These are phyloP conservation scores for Hemibagrus wyckioides DNA, from an alignment of 2,113 vertebrate species.

Conservation along the genomic window DNA sequence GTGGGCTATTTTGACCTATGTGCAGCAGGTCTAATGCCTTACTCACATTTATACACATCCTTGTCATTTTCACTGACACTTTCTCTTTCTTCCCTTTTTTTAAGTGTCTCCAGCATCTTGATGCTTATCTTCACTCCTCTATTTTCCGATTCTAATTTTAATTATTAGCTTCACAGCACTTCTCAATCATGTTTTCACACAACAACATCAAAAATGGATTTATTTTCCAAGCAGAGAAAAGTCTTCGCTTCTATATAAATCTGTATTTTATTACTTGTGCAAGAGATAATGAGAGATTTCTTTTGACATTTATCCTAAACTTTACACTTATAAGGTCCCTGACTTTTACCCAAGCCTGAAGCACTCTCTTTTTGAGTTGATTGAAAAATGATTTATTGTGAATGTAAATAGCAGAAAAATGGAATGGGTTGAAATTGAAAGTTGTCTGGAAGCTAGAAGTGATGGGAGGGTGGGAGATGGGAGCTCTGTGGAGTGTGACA, in stretches of 20 bases:
- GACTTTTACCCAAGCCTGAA: constrained; percentile 34
- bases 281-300: background rate
- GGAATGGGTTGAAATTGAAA: constrained; percentile 44
- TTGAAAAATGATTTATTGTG: constrained; percentile 45
- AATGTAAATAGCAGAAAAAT: constrained; percentile 40
- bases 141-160: background rate
- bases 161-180: constrained; percentile 18
- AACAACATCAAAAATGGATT: constrained; percentile 21
- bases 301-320: constrained; percentile 42
- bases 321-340: constrained; percentile 32
- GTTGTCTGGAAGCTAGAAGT: constrained; percentile 31
- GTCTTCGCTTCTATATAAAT: background rate
- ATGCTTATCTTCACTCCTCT: background rate
- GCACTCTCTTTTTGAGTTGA: constrained; percentile 31
- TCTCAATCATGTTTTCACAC: constrained; percentile 18
- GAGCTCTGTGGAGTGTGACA: constrained; percentile 41
- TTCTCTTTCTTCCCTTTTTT: background rate
- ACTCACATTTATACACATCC: constrained; percentile 9
- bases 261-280: background rate
- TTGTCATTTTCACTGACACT: background rate
- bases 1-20: background rate
- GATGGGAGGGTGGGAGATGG: constrained; percentile 31
- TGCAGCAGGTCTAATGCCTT: background rate
- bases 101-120: background rate
- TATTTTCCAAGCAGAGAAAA: constrained; percentile 25